phyloP scores from a whole-genome alignment of 2,113 vertebrate genomes.

The Oryzias javanicus region DNA sequence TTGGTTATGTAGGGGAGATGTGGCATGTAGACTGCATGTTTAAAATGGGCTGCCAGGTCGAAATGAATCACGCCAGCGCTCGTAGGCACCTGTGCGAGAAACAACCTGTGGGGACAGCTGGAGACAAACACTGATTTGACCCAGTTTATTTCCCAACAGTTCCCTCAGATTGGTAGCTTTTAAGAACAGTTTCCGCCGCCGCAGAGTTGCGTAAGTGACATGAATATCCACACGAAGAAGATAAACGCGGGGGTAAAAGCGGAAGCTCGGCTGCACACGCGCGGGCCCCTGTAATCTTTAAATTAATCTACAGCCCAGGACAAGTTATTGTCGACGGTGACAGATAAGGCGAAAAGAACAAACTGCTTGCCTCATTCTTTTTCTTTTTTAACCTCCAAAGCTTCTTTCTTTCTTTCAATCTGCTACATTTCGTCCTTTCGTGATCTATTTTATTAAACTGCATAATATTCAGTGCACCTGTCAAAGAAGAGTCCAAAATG shows the following conservation, averaged over 20 bases:
- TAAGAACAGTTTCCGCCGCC: constrained; percentile 32
- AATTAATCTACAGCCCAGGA: constrained; percentile 69
- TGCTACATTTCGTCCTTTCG: not conserved
- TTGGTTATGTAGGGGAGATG: constrained; percentile 65
- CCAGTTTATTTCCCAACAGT: constrained; percentile 49
- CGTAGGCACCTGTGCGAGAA: constrained; percentile 56
- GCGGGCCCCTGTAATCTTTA: constrained; percentile 65
- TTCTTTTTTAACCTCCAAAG: constrained; percentile 9
- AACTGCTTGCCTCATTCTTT: constrained; percentile 52
- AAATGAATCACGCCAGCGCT: constrained; percentile 54
- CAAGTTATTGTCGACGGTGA: constrained; percentile 62
- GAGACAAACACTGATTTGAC: constrained; percentile 51
- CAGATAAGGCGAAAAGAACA: constrained; percentile 59
- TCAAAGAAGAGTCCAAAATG: constrained; percentile 1
- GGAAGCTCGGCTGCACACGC: constrained; percentile 27
- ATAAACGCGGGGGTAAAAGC: constrained; percentile 12
- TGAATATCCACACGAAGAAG: constrained; percentile 35
- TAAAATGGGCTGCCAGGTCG: constrained; percentile 65
- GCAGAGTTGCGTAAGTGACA: constrained; percentile 23
- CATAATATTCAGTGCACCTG: constrained; percentile 13
- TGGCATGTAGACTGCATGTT: constrained; percentile 69
- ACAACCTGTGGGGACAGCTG: constrained; percentile 25
- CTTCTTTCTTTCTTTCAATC: constrained; percentile 1
- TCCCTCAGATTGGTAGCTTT: constrained; percentile 3
- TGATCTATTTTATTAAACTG: constrained; percentile 16